Evolutionary conservation across 2,888 invertebrate species (phyloP).

Genomic region (Perizoma flavofasciatum): DNA sequence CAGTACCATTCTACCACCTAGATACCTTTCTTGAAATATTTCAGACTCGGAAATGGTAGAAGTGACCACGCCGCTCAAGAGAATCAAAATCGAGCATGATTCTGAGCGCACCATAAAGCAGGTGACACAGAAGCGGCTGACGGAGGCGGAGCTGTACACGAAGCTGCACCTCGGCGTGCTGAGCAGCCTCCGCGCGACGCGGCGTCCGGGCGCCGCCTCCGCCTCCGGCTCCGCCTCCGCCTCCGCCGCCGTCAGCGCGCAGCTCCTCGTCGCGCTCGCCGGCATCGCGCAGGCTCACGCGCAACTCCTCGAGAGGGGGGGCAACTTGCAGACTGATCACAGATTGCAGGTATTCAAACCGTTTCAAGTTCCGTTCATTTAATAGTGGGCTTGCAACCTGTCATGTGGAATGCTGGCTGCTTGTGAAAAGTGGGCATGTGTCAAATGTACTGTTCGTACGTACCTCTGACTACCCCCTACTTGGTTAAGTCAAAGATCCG

Average conservation of each 20-base stretch:
- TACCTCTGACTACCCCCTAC: too few relatives aligned
- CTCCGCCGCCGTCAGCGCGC: conserved; percentile 86
- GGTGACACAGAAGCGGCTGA: conserved; percentile 49
- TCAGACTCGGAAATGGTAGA: conserved; percentile 72
- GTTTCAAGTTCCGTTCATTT: too few relatives aligned
- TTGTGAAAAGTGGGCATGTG: too few relatives aligned
- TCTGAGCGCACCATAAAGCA: conserved; percentile 54
- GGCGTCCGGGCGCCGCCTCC: conserved; percentile 75
- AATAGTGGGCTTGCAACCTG: too few relatives aligned
- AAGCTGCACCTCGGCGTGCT: conserved; percentile 87
- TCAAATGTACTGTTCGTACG: too few relatives aligned
- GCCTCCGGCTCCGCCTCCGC: conserved; percentile 85
- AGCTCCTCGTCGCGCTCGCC: conserved; percentile 82
- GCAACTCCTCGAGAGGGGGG: conserved; percentile 60
- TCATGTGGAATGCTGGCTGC: too few relatives aligned
- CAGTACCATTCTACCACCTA: too few relatives aligned
- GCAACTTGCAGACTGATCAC: conserved; percentile 64
- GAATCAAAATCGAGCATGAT: conserved; percentile 70
- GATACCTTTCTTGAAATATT: too few relatives aligned
- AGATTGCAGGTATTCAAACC: conserved; percentile 65
- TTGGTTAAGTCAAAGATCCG: too few relatives aligned
- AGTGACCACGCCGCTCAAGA: conserved; percentile 61
- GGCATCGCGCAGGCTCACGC: conserved; percentile 74
- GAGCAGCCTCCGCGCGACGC: conserved; percentile 85
- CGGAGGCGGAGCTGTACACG: conserved; percentile 81